Evolutionary conservation across 2,888 invertebrate species (phyloP), one percentile per base, ranked within the genome.

Genomic region (Tillus elongatus): DNA sequence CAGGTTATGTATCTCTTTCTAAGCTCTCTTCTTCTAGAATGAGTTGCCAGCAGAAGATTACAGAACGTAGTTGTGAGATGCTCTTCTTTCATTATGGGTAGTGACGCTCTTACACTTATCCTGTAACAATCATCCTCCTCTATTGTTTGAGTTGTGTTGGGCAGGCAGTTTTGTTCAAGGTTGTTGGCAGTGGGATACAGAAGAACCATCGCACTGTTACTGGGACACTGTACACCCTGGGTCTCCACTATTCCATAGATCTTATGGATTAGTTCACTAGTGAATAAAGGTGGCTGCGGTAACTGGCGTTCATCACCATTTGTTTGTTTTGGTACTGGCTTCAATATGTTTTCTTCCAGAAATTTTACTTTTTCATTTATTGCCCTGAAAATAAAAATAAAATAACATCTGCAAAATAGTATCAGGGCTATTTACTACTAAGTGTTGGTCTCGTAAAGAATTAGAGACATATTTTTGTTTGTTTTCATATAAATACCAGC

Each of bases 201-300:
- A 33, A 74, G 79, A 8, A 19, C 24, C 6, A 19, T 19, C n/a
- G n/a, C n/a, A n/a, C n/a, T n/a, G n/a, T n/a, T n/a, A n/a, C n/a
- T n/a, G n/a, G n/a, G n/a, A 70, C 0, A 82, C 61, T 52, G 58
- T 60, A 75, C 73, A 13, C 63, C n/a, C n/a, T n/a, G n/a, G n/a
- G n/a, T n/a, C n/a, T 87, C 85, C 27, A 86, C 76, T 32, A 85
- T 74, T 2, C 83, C 86, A 49, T 82, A 84, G 39, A 86, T 72
- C 51, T 69, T 74, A 40, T 82, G 81, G 13, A 87, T 63, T 2
- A 77, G 43, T 30, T 71, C 67, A 4, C 65, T 45, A 1, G 73
- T 71, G 24, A 69, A 61, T 16, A 70, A 64, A 2, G 63, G 61
- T 1, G 73, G 43, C 42, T 72, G 60, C 49, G 63, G 65, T 3